Evolutionary conservation across 2,888 invertebrate genomes (phyloP).

Genomic region (Ormyrus thymus): DNA sequence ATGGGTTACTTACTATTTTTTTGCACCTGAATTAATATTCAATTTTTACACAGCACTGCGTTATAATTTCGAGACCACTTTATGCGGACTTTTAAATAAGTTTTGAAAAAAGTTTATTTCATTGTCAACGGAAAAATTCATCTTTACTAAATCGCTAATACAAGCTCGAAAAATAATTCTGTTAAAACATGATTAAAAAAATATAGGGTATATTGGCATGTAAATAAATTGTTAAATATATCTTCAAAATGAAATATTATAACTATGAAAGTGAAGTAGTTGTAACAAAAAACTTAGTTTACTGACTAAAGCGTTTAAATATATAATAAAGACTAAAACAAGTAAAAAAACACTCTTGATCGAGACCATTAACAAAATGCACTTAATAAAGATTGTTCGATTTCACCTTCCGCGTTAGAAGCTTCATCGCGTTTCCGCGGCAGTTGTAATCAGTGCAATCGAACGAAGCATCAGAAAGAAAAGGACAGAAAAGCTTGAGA

Average conservation of each 20-base stretch:
- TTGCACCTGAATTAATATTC: neutral
- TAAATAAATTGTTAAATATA: no score
- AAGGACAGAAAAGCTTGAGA: neutral
- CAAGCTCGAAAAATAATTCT: no score
- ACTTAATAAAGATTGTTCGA: neutral
- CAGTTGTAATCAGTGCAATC: neutral
- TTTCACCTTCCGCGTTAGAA: neutral
- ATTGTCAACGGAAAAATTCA: neutral
- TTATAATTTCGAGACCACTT: neutral
- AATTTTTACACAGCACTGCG: neutral
- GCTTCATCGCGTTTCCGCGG: neutral
- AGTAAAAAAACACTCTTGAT: no score
- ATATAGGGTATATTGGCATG: no score
- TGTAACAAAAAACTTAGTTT: no score
- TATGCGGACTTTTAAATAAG: neutral
- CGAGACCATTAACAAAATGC: neutral
- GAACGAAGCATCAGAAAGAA: neutral
- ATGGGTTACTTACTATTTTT: constrained; percentile 16
- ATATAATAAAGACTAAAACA: no score
- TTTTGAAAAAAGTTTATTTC: neutral
- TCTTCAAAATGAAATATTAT: no score
- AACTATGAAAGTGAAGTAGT: no score
- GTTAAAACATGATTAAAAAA: no score
- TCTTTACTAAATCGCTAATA: no score
- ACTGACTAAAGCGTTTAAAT: no score